phyloP scores from a whole-genome alignment of 2,113 vertebrate genomes.

The Thryonomys swinderianus region DNA sequence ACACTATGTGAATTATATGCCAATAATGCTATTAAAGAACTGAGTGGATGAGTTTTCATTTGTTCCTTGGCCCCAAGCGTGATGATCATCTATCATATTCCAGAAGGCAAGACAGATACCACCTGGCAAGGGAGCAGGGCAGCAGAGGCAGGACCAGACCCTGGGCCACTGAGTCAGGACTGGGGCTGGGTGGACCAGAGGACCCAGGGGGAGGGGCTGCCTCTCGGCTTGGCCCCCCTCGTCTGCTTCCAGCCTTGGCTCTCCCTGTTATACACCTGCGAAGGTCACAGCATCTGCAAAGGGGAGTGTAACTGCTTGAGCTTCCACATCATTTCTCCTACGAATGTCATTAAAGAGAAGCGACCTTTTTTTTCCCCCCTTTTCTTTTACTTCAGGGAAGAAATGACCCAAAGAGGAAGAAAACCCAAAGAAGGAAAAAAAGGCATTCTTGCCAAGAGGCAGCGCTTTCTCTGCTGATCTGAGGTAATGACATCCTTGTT shows the following conservation, averaged over 20 bases:
- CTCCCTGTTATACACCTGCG: neutral
- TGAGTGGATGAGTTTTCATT: neutral
- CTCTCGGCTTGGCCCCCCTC: too few relatives aligned
- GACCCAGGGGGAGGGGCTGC: neutral
- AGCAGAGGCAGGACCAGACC: neutral
- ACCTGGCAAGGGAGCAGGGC: neutral
- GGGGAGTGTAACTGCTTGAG: neutral
- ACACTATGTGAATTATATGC: neutral
- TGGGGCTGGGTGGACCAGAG: neutral
- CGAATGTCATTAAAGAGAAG: constrained; percentile 2
- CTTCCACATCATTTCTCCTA: neutral
- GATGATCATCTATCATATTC: neutral
- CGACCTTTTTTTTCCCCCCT: neutral
- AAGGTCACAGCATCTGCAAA: neutral
- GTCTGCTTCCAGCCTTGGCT: too few relatives aligned
- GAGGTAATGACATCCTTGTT: neutral
- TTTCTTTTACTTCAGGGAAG: constrained; percentile 22
- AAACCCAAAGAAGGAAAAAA: constrained; percentile 66
- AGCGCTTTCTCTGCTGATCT: neutral
- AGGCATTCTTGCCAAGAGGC: constrained; percentile 18
- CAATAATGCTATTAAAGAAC: constrained; percentile 1
- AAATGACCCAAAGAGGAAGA: constrained; percentile 56
- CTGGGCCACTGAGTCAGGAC: fast-evolving
- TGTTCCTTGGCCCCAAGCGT: neutral
- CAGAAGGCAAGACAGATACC: neutral